phyloP scores from a whole-genome alignment of 92 coral and sea anemone genomes.

The Pocillopora grandis region DNA sequence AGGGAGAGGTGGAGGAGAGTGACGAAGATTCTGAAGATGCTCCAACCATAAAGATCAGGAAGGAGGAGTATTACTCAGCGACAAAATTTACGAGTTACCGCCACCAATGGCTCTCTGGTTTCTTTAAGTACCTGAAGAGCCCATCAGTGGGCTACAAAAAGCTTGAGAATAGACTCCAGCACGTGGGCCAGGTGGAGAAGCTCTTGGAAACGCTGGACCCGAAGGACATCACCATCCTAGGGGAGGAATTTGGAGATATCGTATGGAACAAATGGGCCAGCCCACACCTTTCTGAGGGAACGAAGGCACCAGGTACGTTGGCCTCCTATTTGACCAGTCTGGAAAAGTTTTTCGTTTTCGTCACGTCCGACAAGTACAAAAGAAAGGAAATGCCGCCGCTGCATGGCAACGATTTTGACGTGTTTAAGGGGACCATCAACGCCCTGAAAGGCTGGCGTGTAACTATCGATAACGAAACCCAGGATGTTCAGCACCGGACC shows the following conservation, averaged over 20 bases:
- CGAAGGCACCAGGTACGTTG: not conserved
- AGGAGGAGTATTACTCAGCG: not conserved
- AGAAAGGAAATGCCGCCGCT: not conserved
- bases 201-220: not conserved
- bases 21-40: too few species aligned
- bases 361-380: not conserved
- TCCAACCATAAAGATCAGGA: not conserved
- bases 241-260: not conserved
- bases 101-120: slow-evolving; percentile 12
- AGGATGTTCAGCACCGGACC: too few species aligned
- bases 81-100: not conserved
- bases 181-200: not conserved
- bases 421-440: not conserved
- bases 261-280: not conserved
- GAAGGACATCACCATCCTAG: not conserved
- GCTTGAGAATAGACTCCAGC: not conserved
- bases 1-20: not conserved
- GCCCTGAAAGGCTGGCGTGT: not conserved
- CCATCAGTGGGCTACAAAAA: not conserved
- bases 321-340: not conserved
- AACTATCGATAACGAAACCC: not conserved
- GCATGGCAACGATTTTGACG: not conserved
- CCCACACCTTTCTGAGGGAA: not conserved
- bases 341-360: not conserved
- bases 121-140: not conserved